A percentile compares a stretch with the other conserved stretches of the same genome.
phyloP scores from a whole-genome alignment of 2,113 vertebrate species.

The Junco hyemalis region DNA sequence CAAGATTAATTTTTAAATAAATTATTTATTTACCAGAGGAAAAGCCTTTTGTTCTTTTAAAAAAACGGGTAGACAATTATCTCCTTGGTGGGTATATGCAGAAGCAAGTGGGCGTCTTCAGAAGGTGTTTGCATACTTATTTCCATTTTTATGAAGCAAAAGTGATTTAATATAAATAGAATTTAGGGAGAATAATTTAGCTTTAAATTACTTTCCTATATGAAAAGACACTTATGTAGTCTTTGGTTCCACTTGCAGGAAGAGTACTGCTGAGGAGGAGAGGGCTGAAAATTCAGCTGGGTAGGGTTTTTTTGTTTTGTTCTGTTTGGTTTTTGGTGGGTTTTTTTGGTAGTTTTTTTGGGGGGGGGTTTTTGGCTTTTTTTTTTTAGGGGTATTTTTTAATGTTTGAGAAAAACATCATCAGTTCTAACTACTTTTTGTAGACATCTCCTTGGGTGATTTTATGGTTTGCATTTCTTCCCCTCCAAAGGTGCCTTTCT shows the following conservation, averaged over 20 bases:
- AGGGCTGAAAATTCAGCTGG: background rate
- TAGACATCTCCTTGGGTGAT: background rate
- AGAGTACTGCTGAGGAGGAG: background rate
- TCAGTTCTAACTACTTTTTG: background rate
- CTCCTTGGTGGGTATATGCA: background rate
- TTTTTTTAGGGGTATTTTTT: background rate
- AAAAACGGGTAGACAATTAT: background rate
- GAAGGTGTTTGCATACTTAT: background rate
- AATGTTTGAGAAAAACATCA: background rate
- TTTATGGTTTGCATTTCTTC: background rate
- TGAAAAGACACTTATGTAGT: background rate
- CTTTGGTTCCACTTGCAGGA: background rate
- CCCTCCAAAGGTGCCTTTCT: background rate
- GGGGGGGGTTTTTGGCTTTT: background rate
- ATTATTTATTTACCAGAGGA: background rate
- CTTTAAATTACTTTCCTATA: background rate
- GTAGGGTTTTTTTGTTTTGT: background rate
- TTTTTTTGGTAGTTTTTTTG: background rate
- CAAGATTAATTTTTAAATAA: conserved; percentile 16
- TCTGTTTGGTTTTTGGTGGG: background rate
- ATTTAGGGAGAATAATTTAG: background rate
- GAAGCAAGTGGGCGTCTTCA: background rate
- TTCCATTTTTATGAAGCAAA: background rate
- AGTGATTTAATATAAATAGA: background rate
- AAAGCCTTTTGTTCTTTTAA: background rate